phyloP scores from a whole-genome alignment of 2,113 vertebrate genomes.

The Gopherus evgoodei region DNA sequence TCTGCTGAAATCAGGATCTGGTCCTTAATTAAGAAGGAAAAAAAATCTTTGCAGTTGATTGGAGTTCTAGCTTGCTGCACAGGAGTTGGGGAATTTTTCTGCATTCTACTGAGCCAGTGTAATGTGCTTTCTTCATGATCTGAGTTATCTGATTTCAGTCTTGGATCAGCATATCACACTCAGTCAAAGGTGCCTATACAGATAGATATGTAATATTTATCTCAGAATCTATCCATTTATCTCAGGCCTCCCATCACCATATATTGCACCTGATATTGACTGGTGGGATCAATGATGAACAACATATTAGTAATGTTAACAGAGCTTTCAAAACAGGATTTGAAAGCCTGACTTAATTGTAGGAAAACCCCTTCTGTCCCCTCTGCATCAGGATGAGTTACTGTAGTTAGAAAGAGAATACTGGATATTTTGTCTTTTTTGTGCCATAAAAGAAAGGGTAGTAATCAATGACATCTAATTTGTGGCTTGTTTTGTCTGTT shows the following conservation, averaged over 20 bases:
- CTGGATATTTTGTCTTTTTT: not conserved
- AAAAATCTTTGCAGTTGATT: not conserved
- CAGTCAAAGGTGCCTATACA: not conserved
- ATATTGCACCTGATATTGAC: not conserved
- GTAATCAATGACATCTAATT: not conserved
- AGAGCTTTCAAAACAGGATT: not conserved
- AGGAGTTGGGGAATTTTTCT: not conserved
- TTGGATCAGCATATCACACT: not conserved
- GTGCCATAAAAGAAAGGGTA: not conserved
- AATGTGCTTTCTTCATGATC: not conserved
- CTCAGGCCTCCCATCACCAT: not conserved
- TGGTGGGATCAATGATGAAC: not conserved
- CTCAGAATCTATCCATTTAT: not conserved
- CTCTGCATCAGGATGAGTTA: not conserved
- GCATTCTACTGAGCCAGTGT: not conserved
- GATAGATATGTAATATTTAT: not conserved
- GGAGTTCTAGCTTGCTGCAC: not conserved
- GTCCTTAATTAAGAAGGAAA: not conserved
- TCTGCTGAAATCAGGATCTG: not conserved
- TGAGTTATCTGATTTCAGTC: not conserved
- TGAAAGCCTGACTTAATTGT: not conserved
- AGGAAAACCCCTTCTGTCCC: not conserved
- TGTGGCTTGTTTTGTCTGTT: not conserved
- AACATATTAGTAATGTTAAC: not conserved
- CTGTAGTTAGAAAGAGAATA: not conserved